Conservation (phyloP, 2,888 invertebrate genomes). For the Drosophila colorata region DNA sequence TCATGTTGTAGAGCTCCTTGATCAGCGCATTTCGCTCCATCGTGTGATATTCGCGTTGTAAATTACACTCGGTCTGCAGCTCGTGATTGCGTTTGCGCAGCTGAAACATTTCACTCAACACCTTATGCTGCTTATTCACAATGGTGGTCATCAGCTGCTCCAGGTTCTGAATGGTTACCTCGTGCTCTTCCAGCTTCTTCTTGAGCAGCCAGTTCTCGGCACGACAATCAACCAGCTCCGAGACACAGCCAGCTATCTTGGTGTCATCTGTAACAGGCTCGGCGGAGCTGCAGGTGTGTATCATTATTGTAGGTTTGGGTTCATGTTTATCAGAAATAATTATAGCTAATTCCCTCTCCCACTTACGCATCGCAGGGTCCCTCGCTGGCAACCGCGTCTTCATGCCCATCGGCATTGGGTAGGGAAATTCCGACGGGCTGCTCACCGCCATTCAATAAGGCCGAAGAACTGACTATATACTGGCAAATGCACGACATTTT, state of each 20-base stretch:
- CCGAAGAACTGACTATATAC: slow-evolving; percentile 30
- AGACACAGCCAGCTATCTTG: slow-evolving; percentile 59
- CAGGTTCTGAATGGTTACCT: slow-evolving; percentile 75
- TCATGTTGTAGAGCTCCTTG: slow-evolving; percentile 70
- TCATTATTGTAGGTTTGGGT: neutral
- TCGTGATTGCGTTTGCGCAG: slow-evolving; percentile 71
- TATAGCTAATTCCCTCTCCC: too few relatives aligned
- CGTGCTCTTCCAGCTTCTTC: slow-evolving; percentile 69
- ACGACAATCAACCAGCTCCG: slow-evolving; percentile 72
- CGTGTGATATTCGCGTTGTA: slow-evolving; percentile 81
- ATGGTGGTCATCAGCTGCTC: slow-evolving; percentile 78
- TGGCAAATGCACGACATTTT: slow-evolving; percentile 65
- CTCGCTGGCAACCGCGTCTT: neutral
- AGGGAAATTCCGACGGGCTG: slow-evolving; percentile 2
- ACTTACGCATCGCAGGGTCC: slow-evolving; percentile 13
- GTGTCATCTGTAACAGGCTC: slow-evolving; percentile 17
- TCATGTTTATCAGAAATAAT: neutral
- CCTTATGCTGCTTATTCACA: slow-evolving; percentile 79
- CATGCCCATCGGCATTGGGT: neutral
- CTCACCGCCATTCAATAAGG: neutral
- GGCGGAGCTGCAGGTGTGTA: neutral
- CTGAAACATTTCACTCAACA: slow-evolving; percentile 76
- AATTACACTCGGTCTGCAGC: slow-evolving; percentile 68
- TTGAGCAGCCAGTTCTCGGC: slow-evolving; percentile 81
- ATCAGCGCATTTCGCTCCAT: slow-evolving; percentile 78